Percentiles rank a stretch among this genome's conserved stretches.
These are phyloP conservation scores for Lasius platythorax DNA, from an alignment of 2,888 invertebrate genomes.

Conservation along the genomic window DNA sequence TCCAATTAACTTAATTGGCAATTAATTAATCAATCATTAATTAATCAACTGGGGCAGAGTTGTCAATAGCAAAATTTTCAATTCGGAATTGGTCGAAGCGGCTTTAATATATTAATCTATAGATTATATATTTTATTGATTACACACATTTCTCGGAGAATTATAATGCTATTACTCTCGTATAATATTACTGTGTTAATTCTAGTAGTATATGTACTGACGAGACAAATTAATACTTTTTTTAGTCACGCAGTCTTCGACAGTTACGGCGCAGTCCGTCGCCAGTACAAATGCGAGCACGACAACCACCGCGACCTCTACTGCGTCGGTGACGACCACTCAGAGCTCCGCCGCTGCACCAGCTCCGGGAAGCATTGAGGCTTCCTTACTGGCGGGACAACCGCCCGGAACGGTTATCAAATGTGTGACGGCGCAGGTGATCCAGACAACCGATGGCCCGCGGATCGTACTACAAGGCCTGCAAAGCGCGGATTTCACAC, in stretches of 20 bases:
- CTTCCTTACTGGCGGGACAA: constrained; percentile 91
- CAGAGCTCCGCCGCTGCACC: constrained; percentile 73
- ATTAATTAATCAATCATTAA: background rate
- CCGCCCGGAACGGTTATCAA: constrained; percentile 95
- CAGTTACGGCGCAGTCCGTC: constrained; percentile 69
- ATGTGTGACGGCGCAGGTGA: constrained; percentile 95
- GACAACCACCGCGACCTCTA: constrained; percentile 70
- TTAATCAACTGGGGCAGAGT: background rate
- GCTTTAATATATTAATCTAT: background rate
- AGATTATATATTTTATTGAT: background rate
- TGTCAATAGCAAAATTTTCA: background rate
- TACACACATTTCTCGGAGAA: background rate
- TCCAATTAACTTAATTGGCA: too few species aligned
- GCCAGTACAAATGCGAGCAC: constrained; percentile 62
- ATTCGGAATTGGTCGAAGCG: background rate
- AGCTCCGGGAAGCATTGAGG: constrained; percentile 88
- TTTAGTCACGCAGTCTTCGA: constrained; percentile 65
- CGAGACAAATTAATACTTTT: constrained; percentile 39
- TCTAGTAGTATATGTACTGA: background rate
- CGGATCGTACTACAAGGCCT: constrained; percentile 95
- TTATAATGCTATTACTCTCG: background rate
- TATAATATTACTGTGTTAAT: background rate
- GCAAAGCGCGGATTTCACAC: constrained; percentile 93
- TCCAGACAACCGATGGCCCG: constrained; percentile 94
- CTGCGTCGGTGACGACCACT: constrained; percentile 71